phyloP scores from a whole-genome alignment of 2,113 vertebrate species.

The Proteles cristata region DNA sequence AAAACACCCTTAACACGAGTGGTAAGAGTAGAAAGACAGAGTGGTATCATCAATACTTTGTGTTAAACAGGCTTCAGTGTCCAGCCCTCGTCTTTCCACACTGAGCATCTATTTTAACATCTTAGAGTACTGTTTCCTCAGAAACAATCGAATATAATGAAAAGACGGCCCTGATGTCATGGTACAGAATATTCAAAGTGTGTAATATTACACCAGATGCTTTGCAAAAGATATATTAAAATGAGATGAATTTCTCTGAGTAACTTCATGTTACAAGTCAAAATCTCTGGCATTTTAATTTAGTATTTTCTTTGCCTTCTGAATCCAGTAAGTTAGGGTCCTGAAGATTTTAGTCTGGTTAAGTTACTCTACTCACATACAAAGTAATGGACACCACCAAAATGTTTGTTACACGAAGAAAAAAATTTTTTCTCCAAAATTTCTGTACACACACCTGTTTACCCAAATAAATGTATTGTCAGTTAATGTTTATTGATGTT shows the following conservation, averaged over 20 bases:
- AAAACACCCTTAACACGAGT: not conserved
- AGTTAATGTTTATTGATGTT: not conserved
- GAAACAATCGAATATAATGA: not conserved
- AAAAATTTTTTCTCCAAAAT: not conserved
- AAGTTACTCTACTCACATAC: not conserved
- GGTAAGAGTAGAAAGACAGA: not conserved
- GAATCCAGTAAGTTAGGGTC: not conserved
- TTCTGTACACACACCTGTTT: not conserved
- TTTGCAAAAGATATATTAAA: not conserved
- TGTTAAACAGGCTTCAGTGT: not conserved
- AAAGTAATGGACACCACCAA: not conserved
- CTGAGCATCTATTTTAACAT: not conserved
- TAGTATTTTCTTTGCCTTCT: not conserved
- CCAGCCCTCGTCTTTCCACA: not conserved
- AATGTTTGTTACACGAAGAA: not conserved
- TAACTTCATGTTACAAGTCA: constrained; percentile 9
- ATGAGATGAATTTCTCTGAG: not conserved
- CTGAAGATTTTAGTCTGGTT: not conserved
- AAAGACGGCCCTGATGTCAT: not conserved
- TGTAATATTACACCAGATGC: not conserved
- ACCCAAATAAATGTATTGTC: not conserved
- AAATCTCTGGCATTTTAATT: not conserved
- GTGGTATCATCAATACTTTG: not conserved
- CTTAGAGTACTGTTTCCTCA: not conserved
- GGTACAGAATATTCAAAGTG: not conserved